Conservation (phyloP, 2,888 invertebrate species). For the Steinernema carpocapsae region DNA sequence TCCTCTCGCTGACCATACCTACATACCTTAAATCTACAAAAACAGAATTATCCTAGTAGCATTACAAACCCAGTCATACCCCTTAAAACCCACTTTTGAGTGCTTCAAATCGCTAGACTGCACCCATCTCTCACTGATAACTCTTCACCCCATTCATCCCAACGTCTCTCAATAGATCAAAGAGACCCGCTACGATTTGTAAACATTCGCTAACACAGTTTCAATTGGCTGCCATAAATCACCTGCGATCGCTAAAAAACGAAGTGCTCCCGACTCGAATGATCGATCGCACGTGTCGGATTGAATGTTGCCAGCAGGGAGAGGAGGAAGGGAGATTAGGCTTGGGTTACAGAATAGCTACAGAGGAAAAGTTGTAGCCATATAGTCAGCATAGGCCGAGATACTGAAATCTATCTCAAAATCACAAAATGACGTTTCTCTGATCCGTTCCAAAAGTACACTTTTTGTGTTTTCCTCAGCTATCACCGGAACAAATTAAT, state of each 20-base stretch:
- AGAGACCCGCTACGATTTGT: background rate
- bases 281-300: constrained; percentile 2
- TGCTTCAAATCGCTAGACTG: background rate
- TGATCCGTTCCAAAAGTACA: background rate
- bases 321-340: background rate
- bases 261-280: background rate
- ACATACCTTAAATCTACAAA: no score
- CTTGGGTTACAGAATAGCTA: background rate
- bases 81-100: background rate
- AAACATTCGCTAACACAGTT: background rate
- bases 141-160: no score
- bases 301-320: background rate
- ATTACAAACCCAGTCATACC: background rate
- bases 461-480: background rate
- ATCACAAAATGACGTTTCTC: background rate
- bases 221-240: background rate
- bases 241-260: constrained; percentile 2
- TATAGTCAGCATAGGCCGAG: background rate
- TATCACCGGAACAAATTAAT: no score
- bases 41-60: background rate
- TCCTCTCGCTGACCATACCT: no score
- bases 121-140: background rate
- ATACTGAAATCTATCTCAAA: background rate
- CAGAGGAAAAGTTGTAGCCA: background rate
- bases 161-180: no score